phyloP scores from a whole-genome alignment of 2,888 invertebrate species.

The Pristionchus arcanus region DNA sequence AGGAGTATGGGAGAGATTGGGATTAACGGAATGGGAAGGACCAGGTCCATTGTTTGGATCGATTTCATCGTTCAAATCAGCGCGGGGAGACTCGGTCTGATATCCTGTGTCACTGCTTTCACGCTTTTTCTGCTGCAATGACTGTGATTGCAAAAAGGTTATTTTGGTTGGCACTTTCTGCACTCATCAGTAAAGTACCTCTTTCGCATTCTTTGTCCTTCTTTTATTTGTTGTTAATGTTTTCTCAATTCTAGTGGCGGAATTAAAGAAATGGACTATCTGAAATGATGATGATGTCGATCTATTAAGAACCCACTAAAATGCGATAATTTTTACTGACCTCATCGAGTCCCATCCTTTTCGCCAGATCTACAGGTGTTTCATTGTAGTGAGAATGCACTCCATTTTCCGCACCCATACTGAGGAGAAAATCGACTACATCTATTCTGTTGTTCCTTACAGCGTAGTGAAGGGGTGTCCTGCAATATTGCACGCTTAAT shows the following conservation, averaged over 20 bases:
- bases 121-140: background rate
- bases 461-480: constrained; percentile 1
- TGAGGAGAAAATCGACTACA: background rate
- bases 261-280: background rate
- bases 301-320: background rate
- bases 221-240: background rate
- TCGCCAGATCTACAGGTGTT: background rate
- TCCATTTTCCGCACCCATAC: background rate
- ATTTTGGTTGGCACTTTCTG: too few relatives aligned
- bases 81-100: background rate
- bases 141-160: too few relatives aligned
- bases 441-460: background rate
- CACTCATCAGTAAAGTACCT: background rate
- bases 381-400: background rate
- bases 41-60: background rate
- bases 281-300: background rate
- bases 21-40: background rate
- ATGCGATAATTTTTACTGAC: background rate
- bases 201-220: background rate
- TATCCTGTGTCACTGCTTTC: background rate
- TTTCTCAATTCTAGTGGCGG: background rate
- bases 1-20: background rate
- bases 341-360: background rate
- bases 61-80: background rate
- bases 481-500: background rate